Evolutionary conservation across 1,140 invertebrate genomes (phyloP).

Genomic region (Drosophila ironensis): DNA sequence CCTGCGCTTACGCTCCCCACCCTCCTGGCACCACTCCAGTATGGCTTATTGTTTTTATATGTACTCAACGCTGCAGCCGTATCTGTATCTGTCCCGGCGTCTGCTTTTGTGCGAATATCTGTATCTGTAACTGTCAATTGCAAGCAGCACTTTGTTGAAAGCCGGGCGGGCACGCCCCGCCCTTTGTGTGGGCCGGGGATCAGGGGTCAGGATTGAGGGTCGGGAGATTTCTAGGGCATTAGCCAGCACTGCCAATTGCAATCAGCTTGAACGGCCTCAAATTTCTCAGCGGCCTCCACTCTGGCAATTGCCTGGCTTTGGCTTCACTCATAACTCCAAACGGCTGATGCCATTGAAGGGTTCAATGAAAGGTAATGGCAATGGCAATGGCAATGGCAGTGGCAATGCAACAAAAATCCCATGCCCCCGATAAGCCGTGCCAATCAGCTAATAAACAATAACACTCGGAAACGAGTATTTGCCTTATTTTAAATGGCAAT

Average conservation of each 20-base stretch:
- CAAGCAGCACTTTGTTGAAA: constrained; percentile 17
- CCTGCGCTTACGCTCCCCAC: background rate
- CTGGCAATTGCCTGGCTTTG: constrained; percentile 25
- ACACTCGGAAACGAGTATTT: too few relatives aligned
- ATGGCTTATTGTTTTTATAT: constrained; percentile 77
- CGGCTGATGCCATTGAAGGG: background rate
- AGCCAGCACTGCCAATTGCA: constrained; percentile 25
- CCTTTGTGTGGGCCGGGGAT: constrained; percentile 4
- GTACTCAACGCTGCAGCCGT: constrained; percentile 28
- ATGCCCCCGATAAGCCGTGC: too few relatives aligned
- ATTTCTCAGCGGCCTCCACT: constrained; percentile 1
- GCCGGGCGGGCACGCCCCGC: constrained; percentile 14
- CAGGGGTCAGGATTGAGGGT: background rate
- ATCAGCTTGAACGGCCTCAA: constrained; percentile 28
- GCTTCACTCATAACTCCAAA: constrained; percentile 17
- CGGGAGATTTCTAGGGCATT: constrained; percentile 7
- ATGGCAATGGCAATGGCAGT: too few relatives aligned
- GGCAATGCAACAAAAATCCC: too few relatives aligned
- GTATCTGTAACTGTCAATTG: constrained; percentile 51
- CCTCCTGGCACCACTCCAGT: background rate
- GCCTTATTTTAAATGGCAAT: too few relatives aligned
- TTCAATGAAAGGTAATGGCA: constrained; percentile 1
- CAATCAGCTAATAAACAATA: too few relatives aligned
- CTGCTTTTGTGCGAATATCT: background rate
- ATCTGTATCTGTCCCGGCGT: constrained; percentile 4